Conservation (phyloP, 2,113 vertebrate species). For the Pedionomus torquatus region DNA sequence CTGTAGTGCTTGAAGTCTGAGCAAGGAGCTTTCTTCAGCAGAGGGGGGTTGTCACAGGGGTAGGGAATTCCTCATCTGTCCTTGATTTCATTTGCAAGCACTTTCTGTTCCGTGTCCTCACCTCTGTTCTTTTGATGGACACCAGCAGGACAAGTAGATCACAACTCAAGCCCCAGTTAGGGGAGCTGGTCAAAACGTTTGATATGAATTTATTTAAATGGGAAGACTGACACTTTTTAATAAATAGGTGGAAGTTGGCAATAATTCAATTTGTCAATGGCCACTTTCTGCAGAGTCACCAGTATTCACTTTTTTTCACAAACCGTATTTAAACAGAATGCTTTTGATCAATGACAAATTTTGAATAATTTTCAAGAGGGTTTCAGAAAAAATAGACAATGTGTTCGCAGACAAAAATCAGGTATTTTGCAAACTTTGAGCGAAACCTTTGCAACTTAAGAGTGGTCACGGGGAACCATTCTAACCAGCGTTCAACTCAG, state of each 20-base stretch:
- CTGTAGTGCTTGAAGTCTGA: constrained; percentile 22
- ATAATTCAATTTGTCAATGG: constrained; percentile 16
- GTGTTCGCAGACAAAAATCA: neutral
- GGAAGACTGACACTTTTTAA: neutral
- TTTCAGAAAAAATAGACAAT: neutral
- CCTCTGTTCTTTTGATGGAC: neutral
- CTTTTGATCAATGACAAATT: neutral
- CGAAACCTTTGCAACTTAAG: neutral
- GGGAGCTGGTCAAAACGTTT: neutral
- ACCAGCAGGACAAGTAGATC: neutral
- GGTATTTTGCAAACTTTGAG: neutral
- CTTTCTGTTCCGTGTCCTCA: neutral
- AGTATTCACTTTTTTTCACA: neutral
- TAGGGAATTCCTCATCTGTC: neutral
- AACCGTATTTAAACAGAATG: neutral
- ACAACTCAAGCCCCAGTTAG: neutral
- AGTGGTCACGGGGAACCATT: neutral
- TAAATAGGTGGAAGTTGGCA: neutral
- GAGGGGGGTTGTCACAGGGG: neutral
- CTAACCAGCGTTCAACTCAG: neutral
- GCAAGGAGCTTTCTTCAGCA: constrained; percentile 5
- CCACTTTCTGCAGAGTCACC: neutral
- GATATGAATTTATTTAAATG: neutral
- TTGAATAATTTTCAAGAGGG: neutral
- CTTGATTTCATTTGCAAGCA: neutral